Evolutionary conservation across 2,888 invertebrate species (phyloP).

Genomic region (Rhagonycha lutea): DNA sequence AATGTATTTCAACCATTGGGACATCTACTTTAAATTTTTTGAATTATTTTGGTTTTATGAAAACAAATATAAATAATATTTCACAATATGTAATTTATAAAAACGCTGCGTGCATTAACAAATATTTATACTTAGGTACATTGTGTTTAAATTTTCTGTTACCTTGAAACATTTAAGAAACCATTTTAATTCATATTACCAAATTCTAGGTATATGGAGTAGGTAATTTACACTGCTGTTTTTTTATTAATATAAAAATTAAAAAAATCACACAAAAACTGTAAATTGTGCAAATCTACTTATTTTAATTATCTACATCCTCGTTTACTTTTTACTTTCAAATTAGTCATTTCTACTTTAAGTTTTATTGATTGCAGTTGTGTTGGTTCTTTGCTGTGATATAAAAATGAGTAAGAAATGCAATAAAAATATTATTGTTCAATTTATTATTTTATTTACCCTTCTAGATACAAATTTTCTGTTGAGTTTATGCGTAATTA

Average conservation of each 20-base stretch:
- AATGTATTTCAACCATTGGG: no score
- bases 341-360: not conserved
- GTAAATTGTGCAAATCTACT: not conserved
- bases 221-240: not conserved
- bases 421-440: not conserved
- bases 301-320: not conserved
- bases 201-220: no score
- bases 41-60: no score
- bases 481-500: not conserved
- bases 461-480: not conserved
- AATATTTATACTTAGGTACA: not conserved
- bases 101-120: not conserved
- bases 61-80: no score
- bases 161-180: not conserved
- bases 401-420: not conserved
- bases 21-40: no score
- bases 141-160: not conserved
- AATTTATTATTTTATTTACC: not conserved
- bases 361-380: not conserved
- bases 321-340: not conserved
- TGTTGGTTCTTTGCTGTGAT: not conserved
- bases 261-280: not conserved
- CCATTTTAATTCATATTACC: not conserved
- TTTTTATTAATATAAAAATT: not conserved
- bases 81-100: not conserved